Evolutionary conservation across 2,797 vertebrate genomes (phyloP).

Genomic region (Propithecus deckenii): DNA sequence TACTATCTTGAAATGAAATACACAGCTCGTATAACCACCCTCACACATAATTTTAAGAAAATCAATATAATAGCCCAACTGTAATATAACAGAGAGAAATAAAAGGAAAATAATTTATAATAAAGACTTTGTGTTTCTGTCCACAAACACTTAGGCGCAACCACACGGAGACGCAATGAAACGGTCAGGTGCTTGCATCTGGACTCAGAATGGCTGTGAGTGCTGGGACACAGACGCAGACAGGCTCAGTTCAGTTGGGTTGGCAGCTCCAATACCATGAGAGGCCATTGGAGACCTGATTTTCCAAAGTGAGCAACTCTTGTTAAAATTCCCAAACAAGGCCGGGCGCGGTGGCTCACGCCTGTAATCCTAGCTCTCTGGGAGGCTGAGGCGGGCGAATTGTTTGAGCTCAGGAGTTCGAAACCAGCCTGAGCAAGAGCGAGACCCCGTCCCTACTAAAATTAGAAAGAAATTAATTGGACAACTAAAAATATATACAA

Average conservation of each 20-base stretch:
- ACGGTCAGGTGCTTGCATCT: background rate
- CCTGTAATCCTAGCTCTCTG: no score
- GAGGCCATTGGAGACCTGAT: background rate
- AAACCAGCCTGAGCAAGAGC: no score
- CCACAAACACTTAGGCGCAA: background rate
- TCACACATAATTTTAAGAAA: background rate
- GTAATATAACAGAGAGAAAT: slow-evolving; percentile 15
- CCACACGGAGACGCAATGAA: background rate
- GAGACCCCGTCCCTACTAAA: no score
- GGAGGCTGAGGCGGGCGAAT: no score
- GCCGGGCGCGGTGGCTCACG: no score
- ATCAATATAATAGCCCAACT: background rate
- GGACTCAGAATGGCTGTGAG: accelerated
- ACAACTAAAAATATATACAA: no score
- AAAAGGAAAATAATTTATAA: background rate
- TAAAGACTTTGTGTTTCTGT: background rate
- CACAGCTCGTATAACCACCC: background rate
- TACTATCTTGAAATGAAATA: slow-evolving; percentile 15
- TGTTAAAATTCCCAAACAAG: background rate
- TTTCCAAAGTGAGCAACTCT: background rate
- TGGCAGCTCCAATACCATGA: background rate
- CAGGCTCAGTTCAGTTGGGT: background rate
- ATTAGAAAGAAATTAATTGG: no score
- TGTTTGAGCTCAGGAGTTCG: no score
- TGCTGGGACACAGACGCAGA: accelerated